These are phyloP conservation scores for Branchinecta lindahli DNA, from an alignment of 1,140 invertebrate genomes.

Conservation along the genomic window DNA sequence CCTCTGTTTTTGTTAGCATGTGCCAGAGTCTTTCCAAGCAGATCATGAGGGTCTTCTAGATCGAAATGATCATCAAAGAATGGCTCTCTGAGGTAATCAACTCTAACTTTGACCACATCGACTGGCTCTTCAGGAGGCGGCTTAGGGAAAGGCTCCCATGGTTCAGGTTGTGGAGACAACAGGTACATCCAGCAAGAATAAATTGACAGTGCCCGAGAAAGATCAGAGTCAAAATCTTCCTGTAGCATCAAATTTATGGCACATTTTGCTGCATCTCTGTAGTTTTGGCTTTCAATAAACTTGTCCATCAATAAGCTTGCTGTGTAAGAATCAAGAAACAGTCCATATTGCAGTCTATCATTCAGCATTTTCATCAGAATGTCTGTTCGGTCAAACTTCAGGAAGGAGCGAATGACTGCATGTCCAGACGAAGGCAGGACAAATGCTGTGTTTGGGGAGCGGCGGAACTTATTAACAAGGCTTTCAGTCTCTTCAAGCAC, in stretches of 20 bases:
- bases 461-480: constrained; percentile 48
- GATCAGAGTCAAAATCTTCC: constrained; percentile 60
- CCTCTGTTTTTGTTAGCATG: constrained; percentile 23
- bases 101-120: constrained; percentile 47
- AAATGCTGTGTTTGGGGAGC: constrained; percentile 46
- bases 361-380: constrained; percentile 53
- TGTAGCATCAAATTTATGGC: constrained; percentile 69
- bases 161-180: constrained; percentile 35
- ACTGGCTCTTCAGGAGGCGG: constrained; percentile 28
- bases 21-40: constrained; percentile 61
- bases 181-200: constrained; percentile 60
- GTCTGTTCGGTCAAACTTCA: constrained; percentile 41
- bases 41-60: constrained; percentile 43
- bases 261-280: constrained; percentile 50
- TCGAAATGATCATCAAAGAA: constrained; percentile 79
- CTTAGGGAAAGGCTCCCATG: constrained; percentile 31
- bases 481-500: constrained; percentile 48
- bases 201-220: constrained; percentile 49
- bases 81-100: constrained; percentile 59
- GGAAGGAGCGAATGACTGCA: constrained; percentile 51
- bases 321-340: constrained; percentile 65
- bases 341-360: constrained; percentile 68
- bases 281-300: constrained; percentile 52
- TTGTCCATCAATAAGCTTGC: constrained; percentile 67
- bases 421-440: constrained; percentile 62